Evolutionary conservation across 2,797 vertebrate genomes (phyloP).

Genomic region (Rhincodon typus): DNA sequence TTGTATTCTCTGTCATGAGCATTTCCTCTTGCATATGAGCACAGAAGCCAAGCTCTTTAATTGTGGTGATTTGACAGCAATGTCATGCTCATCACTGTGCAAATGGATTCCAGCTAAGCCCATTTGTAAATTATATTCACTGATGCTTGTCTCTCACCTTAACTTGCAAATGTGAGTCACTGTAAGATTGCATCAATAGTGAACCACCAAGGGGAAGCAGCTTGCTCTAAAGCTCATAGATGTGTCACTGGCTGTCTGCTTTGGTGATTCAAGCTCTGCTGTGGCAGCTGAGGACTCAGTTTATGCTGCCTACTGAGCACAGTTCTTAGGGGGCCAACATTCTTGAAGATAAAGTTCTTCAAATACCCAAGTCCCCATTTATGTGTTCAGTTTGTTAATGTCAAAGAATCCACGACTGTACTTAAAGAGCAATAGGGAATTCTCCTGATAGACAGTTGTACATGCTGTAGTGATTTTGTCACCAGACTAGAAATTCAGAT

Average conservation of each 20-base stretch:
- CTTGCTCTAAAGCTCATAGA: too few relatives aligned
- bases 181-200: neutral
- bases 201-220: neutral
- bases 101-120: neutral
- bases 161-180: constrained; percentile 21
- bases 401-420: neutral
- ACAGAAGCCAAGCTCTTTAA: neutral
- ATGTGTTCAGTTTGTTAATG: neutral
- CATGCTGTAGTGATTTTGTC: neutral
- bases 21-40: neutral
- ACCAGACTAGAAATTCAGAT: neutral
- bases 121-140: neutral
- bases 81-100: neutral
- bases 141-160: neutral
- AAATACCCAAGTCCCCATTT: neutral
- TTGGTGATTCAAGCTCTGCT: neutral
- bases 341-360: neutral
- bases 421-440: neutral
- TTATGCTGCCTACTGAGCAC: neutral
- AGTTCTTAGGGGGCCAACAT: neutral
- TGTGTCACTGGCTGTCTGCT: neutral
- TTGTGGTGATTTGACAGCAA: neutral
- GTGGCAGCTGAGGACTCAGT: neutral
- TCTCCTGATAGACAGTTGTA: neutral
- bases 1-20: neutral